phyloP scores from a whole-genome alignment of 2,113 vertebrate genomes.

The Mus musculus region GRCm39 chr14:114187501-114188000 shows the following conservation, averaged over 20 bases:
- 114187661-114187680: neutral
- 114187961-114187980: neutral
- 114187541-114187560: neutral
- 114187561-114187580: neutral
- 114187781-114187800: neutral
- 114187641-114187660: neutral
- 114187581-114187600: neutral
- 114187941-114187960: neutral
- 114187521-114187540: neutral
- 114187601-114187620: neutral
- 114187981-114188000: slow-evolving; percentile 4
- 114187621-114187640: neutral
- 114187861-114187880: neutral
- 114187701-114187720: neutral
- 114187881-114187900: neutral
- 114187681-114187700: neutral
- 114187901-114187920: neutral
- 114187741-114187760: neutral
- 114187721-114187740: neutral
- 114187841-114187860: neutral
- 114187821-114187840: neutral
- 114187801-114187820: neutral
- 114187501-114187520: slow-evolving; percentile 29
- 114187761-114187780: neutral
- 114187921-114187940: slow-evolving; percentile 6